Evolutionary conservation across 2,888 invertebrate genomes (phyloP).

Genomic region (Dynastes grantii): DNA sequence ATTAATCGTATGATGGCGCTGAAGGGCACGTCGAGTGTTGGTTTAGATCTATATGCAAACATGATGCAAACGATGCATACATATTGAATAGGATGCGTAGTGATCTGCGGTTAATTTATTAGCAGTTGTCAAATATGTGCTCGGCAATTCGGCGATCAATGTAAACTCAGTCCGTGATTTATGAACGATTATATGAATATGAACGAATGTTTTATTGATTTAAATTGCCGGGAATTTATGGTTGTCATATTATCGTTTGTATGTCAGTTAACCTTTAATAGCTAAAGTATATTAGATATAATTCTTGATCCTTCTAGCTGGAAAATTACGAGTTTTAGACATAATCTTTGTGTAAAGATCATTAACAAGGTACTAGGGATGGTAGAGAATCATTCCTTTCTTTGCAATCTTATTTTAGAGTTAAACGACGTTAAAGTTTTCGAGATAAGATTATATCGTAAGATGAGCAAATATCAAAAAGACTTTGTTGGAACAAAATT

Average conservation of each 20-base stretch:
- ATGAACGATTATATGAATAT: slow-evolving; percentile 13
- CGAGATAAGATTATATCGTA: too few relatives aligned
- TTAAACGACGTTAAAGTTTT: too few relatives aligned
- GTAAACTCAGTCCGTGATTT: slow-evolving; percentile 7
- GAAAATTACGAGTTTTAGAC: neutral
- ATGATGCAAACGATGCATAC: slow-evolving; percentile 35
- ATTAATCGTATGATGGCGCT: slow-evolving; percentile 19
- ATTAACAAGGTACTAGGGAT: too few relatives aligned
- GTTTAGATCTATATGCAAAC: slow-evolving; percentile 34
- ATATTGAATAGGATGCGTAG: slow-evolving; percentile 37
- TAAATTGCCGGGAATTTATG: neutral
- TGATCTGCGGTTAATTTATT: slow-evolving; percentile 45
- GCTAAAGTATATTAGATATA: too few relatives aligned
- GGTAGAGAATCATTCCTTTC: too few relatives aligned
- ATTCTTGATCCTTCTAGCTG: too few relatives aligned
- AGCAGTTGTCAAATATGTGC: slow-evolving; percentile 35
- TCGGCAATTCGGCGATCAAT: neutral
- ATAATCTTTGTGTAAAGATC: neutral
- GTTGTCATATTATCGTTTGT: too few relatives aligned
- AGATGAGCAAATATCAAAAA: too few relatives aligned
- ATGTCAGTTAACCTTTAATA: too few relatives aligned
- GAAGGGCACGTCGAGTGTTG: slow-evolving; percentile 22
- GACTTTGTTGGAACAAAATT: too few relatives aligned
- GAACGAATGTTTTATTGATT: slow-evolving; percentile 15
- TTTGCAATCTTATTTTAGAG: too few relatives aligned